Base-by-base conservation (phyloP, 2,797 vertebrate species). In the Geotrypetes seraphini region DNA sequence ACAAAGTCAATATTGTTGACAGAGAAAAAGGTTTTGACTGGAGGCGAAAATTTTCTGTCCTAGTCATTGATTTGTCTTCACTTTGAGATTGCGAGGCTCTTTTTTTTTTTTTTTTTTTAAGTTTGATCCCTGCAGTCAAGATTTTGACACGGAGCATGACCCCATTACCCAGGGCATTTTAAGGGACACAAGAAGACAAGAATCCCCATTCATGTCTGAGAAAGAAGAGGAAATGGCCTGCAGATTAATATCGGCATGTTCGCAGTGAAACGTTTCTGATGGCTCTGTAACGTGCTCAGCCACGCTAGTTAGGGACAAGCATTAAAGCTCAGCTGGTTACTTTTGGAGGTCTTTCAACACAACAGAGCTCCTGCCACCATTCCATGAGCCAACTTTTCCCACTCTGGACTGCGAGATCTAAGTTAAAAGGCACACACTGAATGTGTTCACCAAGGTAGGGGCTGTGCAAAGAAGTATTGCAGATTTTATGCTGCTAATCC, bases 1-100 rank as follows among this genome's bases (percentile, higher is more conserved):
- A 87, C 84, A 84, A 87, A 83, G 82, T 83, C 66, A 79, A 77
- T 77, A 86, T 78, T 84, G 79, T 81, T 81, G 82, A 87, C 81
- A 86, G 77, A 81, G 79, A 82, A 74, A 84, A 63, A 69, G 53
- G 51, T 66, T 78, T 78, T 72, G 71, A 75, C 72, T 75, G 63
- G 61, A 63, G 75, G 79, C 73, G 60, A 71, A 69, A 61, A 27
- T 23, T 16, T 50, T 54, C 54, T 50, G 73, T 71, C 77, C 76
- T 75, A 75, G 73, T 63, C 71, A 71, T 78, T 76, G 79, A 73
- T 79, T 81, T 81, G 74, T 78, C 78, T 81, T 71, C 71, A 60
- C 49, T 67, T 60, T 31, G 63, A 71, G 73, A 71, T 74, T 69
- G 85, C 75, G 81, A 75, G 71, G 69, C 67, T 47, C 67, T 47